Percentiles rank a stretch among this genome's conserved stretches.
Conservation (phyloP, 2,113 vertebrate species). For the Misgurnus mizolepis region DNA sequence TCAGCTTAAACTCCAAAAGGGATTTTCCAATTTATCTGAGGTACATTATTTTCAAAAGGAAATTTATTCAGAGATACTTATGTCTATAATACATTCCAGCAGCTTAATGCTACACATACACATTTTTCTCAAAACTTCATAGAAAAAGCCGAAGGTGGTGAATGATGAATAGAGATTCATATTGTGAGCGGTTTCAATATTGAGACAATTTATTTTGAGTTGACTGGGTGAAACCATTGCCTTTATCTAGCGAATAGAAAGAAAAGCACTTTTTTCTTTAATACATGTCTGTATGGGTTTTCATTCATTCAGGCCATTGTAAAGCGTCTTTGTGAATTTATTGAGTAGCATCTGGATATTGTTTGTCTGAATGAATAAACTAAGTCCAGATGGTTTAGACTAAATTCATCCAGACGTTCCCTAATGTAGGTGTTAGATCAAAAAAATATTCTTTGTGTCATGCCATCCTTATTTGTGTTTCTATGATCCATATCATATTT, state of each 20-base stretch:
- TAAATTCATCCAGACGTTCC: not conserved
- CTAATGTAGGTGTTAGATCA: not conserved
- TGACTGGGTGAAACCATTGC: not conserved
- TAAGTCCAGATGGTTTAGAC: conserved; percentile 19
- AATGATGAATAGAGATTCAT: not conserved
- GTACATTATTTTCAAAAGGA: too few species aligned
- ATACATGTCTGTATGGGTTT: conserved; percentile 14
- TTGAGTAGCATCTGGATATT: conserved; percentile 24
- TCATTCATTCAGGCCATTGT: conserved; percentile 3
- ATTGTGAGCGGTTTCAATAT: not conserved
- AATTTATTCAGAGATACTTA: too few species aligned
- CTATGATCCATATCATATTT: not conserved
- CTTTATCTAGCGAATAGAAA: not conserved
- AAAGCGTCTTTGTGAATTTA: not conserved
- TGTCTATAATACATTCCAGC: not conserved
- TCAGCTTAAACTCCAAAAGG: too few species aligned
- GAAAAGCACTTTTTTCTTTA: conserved; percentile 1
- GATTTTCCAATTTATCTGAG: too few species aligned
- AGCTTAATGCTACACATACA: not conserved
- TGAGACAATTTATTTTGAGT: not conserved
- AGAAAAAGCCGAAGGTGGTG: not conserved
- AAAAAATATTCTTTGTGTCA: not conserved
- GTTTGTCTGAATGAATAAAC: conserved; percentile 2
- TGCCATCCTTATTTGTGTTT: not conserved
- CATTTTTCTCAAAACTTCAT: not conserved